A percentile compares a stretch with the other conserved stretches of the same genome.
Evolutionary conservation across 2,888 invertebrate genomes (phyloP).

Genomic region (Heterodera filipjevi): DNA sequence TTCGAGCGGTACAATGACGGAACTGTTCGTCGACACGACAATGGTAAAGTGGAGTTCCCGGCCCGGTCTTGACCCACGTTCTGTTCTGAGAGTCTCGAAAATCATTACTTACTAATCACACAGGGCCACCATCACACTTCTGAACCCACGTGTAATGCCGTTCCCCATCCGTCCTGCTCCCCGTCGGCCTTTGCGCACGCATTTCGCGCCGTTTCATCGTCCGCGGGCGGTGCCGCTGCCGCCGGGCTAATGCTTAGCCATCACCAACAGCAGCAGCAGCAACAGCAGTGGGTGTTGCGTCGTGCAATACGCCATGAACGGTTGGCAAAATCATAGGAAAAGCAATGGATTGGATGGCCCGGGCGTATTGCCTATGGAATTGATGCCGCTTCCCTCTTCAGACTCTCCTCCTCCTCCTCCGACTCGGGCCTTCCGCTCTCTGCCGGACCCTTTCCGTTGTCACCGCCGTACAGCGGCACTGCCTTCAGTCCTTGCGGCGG

Average conservation of each 20-base stretch:
- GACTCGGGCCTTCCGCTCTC: constrained; percentile 47
- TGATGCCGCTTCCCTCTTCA: neutral
- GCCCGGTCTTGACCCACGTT: no score
- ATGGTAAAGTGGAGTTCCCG: no score
- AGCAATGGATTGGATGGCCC: no score
- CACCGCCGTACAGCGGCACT: constrained; percentile 34
- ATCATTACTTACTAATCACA: neutral
- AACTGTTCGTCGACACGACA: neutral
- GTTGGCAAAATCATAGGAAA: neutral
- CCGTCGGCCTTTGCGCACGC: neutral
- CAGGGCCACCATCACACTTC: neutral
- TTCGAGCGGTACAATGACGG: neutral
- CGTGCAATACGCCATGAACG: constrained; percentile 4
- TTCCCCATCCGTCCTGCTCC: neutral
- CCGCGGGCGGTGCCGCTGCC: neutral
- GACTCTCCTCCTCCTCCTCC: constrained; percentile 37
- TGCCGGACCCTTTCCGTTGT: constrained; percentile 38
- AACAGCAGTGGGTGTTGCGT: neutral
- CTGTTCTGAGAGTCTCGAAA: neutral
- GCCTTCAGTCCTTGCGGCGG: constrained; percentile 42
- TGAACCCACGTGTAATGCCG: neutral
- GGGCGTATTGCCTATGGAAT: neutral
- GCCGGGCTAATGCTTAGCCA: neutral
- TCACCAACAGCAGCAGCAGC: neutral
- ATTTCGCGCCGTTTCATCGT: neutral